Base-by-base conservation (phyloP, 1,140 invertebrate genomes). In the Campoletis sonorensis region DNA sequence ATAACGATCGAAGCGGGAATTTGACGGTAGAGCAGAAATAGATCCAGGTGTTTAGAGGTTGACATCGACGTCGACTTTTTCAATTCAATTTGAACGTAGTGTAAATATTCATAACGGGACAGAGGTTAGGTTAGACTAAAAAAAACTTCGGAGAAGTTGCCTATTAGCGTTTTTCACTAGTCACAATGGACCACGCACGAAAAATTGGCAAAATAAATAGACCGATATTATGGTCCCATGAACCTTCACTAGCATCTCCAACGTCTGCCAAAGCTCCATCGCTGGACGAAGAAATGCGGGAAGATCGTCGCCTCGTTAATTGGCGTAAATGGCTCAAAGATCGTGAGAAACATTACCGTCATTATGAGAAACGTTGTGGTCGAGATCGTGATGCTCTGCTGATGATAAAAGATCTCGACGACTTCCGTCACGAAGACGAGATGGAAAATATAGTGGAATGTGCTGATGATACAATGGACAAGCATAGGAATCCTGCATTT, bases 371-470 rank as follows among this genome's bases (percentile, higher is more conserved):
- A 1, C n/a, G 11, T n/a, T 82, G 85, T 0, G 82, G 81, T 13
- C 91, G 86, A 10, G 89, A 87, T 81, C 89, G 88, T 67, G 86
- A 86, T 4, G 88, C 49, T 15, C 87, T 91, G 7, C 84, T 91
- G 0, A 70, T 70, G 21, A 81, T 92, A 1, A 90, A 87, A 54
- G 90, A 91, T 18, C 85, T 81, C 33, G 85, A 84, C 21, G 87
- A 85, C 1, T 72, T 81, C 72, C 90, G 90, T 0, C 4, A 85
- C 1, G 81, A 84, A 10, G 77, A 86, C 0, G 89, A 90, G 54
- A 87, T 82, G 33, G 81, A 78, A 78, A 80, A 84, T 30, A 54
- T 92, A 75, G 85, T 87, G 80, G 81, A 91, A 81, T 51, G 87
- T 86, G 79, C 92, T 86, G 80, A 86, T 83, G 84, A 45, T 86